Base-by-base conservation (phyloP, 2,888 invertebrate species). In the Drosophila mulleri region DNA sequence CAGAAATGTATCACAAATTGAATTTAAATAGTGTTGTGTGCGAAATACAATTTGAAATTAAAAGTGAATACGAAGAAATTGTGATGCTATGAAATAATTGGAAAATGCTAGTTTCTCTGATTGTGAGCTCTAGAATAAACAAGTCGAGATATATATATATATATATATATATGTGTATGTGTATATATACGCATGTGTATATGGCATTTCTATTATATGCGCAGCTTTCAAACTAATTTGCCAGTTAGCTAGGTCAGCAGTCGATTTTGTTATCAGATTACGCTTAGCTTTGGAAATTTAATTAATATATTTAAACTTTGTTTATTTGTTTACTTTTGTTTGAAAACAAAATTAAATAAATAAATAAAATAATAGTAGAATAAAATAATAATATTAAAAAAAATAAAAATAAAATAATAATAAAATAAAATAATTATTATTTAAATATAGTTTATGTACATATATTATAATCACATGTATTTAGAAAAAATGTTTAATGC, bases 191-290 rank as follows among this genome's bases (percentile, higher is more conserved):
- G 26, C 3, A 26, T 26, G 5, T 26, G 5, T 26, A 3, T 26
- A 26, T 26, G 6, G 7, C 26, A 26, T 26, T 26, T 6, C 26
- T 26, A 26, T 29, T n/a, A n/a, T 26, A 45, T 1, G 26, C 11
- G 47, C 2, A 5, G 1, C 35, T 20, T 9, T 35, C 20, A 20
- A 32, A 50, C 14, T 3, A 18, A 20, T 7, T 35, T 35, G 14
- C 6, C 8, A 35, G 18, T 32, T 32, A 18, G 32, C 50, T 50
- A 32, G 50, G 52, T 52, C 52, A 52, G 52, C 35, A 53, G 12
- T 18, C 14, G 18, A 32, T 7, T 8, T 50, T 32, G 18, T 20
- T 50, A 50, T 50, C 48, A 29, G 32, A 4, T 18, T 18, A 32
- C 0, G n/a, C 12, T 11, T 32, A 48, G 12, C 11, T 11, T 2